These are phyloP conservation scores for Pampusana beccarii DNA, from an alignment of 2,113 vertebrate species.

Conservation along the genomic window DNA sequence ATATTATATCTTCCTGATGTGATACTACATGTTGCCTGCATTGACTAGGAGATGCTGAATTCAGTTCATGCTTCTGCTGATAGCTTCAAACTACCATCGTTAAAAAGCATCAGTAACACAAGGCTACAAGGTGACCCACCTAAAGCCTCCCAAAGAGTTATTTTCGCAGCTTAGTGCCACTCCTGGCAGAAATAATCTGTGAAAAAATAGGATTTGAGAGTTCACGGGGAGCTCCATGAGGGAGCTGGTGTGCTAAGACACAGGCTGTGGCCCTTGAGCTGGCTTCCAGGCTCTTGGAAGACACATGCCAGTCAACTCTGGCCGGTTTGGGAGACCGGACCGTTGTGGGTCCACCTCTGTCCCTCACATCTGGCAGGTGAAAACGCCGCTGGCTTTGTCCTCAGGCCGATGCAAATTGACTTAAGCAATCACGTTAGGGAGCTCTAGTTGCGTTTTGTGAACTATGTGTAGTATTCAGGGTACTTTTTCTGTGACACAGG, in stretches of 20 bases:
- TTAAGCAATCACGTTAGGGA: not conserved
- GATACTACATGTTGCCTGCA: not conserved
- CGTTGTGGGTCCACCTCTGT: not conserved
- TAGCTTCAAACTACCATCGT: not conserved
- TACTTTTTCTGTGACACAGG: conserved; percentile 53
- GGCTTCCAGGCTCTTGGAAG: not conserved
- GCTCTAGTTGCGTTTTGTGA: not conserved
- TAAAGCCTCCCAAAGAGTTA: not conserved
- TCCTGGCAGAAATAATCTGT: not conserved
- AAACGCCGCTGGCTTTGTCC: not conserved
- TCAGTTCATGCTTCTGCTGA: not conserved
- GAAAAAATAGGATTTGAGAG: not conserved
- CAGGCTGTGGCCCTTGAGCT: not conserved
- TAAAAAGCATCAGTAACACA: not conserved
- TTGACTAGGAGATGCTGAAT: not conserved
- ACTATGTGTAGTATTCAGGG: not conserved
- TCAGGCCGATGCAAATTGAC: not conserved
- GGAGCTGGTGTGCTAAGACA: not conserved
- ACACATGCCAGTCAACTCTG: not conserved
- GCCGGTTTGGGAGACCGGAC: not conserved
- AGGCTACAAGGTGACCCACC: not conserved
- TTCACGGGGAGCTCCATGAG: not conserved
- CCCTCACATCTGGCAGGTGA: not conserved
- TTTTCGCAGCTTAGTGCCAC: not conserved
- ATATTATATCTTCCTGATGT: not conserved